Evolutionary conservation across 2,888 invertebrate genomes (phyloP).

Genomic region (Sacculina carcini): DNA sequence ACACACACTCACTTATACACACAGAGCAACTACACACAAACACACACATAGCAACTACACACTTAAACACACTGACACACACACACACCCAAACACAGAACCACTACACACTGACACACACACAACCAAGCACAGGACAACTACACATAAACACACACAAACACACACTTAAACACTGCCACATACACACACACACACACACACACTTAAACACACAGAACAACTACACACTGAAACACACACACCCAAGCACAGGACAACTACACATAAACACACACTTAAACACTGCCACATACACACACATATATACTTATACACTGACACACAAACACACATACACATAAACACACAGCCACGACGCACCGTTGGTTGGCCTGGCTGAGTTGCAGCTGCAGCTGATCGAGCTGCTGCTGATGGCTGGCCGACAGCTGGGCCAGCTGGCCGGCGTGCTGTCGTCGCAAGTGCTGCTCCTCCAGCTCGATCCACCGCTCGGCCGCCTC

Average conservation of each 20-base stretch:
- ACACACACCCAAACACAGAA: no score
- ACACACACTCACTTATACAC: no score
- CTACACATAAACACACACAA: background rate
- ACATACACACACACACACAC: background rate
- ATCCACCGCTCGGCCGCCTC: constrained; percentile 5
- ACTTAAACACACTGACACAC: no score
- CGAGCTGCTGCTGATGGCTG: constrained; percentile 38
- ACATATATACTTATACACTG: background rate
- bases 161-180: background rate
- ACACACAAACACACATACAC: background rate
- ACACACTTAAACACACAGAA: constrained; percentile 1
- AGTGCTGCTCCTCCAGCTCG: constrained; percentile 31
- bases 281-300: background rate
- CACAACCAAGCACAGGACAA: background rate
- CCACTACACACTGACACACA: background rate
- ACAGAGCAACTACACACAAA: no score
- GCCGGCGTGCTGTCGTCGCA: constrained; percentile 26
- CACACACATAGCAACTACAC: no score
- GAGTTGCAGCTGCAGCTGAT: constrained; percentile 36
- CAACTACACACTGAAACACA: no score
- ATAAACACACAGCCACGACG: constrained; percentile 9
- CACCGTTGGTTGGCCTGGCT: no score
- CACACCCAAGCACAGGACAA: no score
- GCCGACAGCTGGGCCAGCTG: constrained; percentile 27
- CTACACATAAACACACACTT: constrained; percentile 3